Evolutionary conservation across 2,888 invertebrate genomes (phyloP).

Genomic region (Papilio elwesi): DNA sequence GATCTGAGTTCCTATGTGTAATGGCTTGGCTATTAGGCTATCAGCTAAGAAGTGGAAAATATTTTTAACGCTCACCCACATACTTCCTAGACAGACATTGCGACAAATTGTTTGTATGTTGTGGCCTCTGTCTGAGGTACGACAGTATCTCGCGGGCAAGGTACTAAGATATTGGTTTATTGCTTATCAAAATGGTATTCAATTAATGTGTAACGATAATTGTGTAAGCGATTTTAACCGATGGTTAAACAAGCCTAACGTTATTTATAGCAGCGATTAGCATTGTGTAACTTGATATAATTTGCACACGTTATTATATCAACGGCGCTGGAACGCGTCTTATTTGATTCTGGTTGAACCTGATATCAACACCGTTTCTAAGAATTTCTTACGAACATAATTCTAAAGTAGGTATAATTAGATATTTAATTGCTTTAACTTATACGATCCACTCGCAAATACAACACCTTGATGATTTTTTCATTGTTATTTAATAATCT

Average conservation of each 20-base stretch:
- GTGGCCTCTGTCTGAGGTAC: no score
- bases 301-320: conserved; percentile 16
- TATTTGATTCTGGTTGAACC: conserved; percentile 20
- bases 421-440: not conserved
- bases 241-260: not conserved
- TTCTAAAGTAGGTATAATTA: not conserved
- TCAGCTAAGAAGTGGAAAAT: no score
- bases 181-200: no score
- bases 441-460: not conserved
- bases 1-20: no score
- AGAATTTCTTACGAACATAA: conserved; percentile 9
- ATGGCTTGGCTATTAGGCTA: no score
- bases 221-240: not conserved
- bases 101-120: no score
- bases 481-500: not conserved
- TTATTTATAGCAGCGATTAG: conserved; percentile 13
- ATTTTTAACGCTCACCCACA: no score
- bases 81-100: no score
- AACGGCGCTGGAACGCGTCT: not conserved
- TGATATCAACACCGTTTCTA: conserved; percentile 20
- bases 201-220: not conserved
- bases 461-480: not conserved
- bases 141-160: no score
- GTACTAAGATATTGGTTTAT: no score
- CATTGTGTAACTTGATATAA: conserved; percentile 4